These are phyloP conservation scores for Acanthiza pusilla DNA, from an alignment of 2,797 vertebrate species.

Conservation along the genomic window DNA sequence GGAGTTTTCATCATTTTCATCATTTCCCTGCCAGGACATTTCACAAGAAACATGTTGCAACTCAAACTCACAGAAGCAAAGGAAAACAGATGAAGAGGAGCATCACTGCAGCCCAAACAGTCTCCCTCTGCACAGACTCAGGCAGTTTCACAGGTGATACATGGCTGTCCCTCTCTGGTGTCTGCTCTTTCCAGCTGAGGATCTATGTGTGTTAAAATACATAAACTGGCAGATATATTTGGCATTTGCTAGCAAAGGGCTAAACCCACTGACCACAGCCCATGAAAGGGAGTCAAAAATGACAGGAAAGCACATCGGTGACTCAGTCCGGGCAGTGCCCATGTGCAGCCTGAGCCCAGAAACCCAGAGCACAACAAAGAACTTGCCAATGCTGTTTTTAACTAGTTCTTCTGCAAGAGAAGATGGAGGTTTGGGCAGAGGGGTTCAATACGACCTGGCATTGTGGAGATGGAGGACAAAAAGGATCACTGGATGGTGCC, in stretches of 20 bases:
- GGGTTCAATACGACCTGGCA: fast-evolving
- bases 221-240: fast-evolving
- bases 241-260: not conserved
- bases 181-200: not conserved
- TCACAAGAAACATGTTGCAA: not conserved
- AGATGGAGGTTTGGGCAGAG: not conserved
- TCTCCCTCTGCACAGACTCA: not conserved
- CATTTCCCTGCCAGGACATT: not conserved
- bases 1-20: not conserved
- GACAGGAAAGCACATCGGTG: no score
- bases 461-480: not conserved
- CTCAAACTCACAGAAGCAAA: not conserved
- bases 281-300: no score
- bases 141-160: not conserved
- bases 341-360: no score
- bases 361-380: not conserved
- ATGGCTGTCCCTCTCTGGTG: not conserved
- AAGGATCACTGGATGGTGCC: fast-evolving
- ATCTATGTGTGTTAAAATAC: not conserved
- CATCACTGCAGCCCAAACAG: not conserved
- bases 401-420: not conserved
- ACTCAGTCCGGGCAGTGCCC: no score
- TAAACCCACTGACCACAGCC: no score
- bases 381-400: not conserved
- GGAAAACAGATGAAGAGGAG: not conserved